Percentiles rank a stretch among this genome's conserved stretches.
phyloP scores from a whole-genome alignment of 2,888 invertebrate species.

The Rugalucina vietnamica region DNA sequence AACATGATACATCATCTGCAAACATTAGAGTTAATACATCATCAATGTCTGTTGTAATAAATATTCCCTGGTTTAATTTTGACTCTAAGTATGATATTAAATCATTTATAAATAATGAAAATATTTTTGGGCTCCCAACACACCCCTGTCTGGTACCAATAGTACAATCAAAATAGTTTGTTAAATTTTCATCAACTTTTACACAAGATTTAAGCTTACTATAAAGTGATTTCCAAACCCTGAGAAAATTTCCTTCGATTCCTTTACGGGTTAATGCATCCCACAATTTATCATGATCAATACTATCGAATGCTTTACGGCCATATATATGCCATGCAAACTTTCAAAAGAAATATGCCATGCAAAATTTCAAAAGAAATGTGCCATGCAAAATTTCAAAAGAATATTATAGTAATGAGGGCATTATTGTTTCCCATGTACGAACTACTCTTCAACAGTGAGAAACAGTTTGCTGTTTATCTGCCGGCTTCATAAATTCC shows the following conservation, averaged over 20 bases:
- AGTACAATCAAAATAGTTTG: background rate
- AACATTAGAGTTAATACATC: slow-evolving; percentile 2
- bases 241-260: background rate
- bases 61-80: background rate
- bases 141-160: slow-evolving; percentile 14
- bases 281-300: background rate
- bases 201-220: background rate
- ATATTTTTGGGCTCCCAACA: background rate
- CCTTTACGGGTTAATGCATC: background rate
- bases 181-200: background rate
- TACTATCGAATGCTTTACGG: background rate
- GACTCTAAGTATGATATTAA: background rate
- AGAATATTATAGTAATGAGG: too few relatives aligned
- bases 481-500: too few relatives aligned
- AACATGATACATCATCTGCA: slow-evolving; percentile 10
- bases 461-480: too few relatives aligned
- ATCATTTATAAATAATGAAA: slow-evolving; percentile 9
- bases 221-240: background rate
- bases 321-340: too few relatives aligned
- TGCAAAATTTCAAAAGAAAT: too few relatives aligned
- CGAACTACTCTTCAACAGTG: too few relatives aligned
- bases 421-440: too few relatives aligned
- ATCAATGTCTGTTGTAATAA: background rate
- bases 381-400: too few relatives aligned
- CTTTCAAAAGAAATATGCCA: too few relatives aligned